phyloP scores from a whole-genome alignment of 2,888 invertebrate genomes.

The Chymomyza caudatula region DNA sequence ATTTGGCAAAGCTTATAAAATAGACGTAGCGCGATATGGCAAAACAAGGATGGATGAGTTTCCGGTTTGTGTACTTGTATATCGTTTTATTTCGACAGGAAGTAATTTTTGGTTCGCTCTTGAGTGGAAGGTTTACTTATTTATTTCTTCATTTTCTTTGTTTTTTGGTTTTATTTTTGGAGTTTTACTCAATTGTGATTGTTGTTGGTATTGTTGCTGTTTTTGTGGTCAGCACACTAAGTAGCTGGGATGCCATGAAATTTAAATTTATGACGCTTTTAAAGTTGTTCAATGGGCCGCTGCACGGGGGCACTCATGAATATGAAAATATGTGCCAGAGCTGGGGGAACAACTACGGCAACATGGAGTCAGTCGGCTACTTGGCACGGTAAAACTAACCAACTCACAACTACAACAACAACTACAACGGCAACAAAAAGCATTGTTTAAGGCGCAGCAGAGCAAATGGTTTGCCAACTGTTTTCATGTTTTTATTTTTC shows the following conservation, averaged over 20 bases:
- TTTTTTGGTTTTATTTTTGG: slow-evolving; percentile 3
- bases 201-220: not conserved
- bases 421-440: not conserved
- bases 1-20: slow-evolving; percentile 68
- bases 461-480: slow-evolving; percentile 7
- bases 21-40: slow-evolving; percentile 44
- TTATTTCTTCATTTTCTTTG: slow-evolving; percentile 16
- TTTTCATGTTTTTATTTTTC: slow-evolving; percentile 6
- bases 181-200: not conserved
- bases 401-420: not conserved
- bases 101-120: slow-evolving; percentile 49
- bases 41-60: slow-evolving; percentile 21
- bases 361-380: not conserved
- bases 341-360: not conserved
- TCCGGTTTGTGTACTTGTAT: slow-evolving; percentile 18
- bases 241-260: slow-evolving; percentile 13
- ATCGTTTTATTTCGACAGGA: slow-evolving; percentile 51
- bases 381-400: not conserved
- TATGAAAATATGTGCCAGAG: slow-evolving; percentile 15
- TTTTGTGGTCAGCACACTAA: slow-evolving; percentile 13
- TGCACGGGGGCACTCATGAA: slow-evolving; percentile 19
- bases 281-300: slow-evolving; percentile 16
- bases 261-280: slow-evolving; percentile 47
- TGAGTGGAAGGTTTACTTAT: slow-evolving; percentile 18
- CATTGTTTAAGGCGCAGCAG: not conserved